Base-by-base conservation (phyloP, 2,888 invertebrate species). In the Drosophila neutralis region DNA sequence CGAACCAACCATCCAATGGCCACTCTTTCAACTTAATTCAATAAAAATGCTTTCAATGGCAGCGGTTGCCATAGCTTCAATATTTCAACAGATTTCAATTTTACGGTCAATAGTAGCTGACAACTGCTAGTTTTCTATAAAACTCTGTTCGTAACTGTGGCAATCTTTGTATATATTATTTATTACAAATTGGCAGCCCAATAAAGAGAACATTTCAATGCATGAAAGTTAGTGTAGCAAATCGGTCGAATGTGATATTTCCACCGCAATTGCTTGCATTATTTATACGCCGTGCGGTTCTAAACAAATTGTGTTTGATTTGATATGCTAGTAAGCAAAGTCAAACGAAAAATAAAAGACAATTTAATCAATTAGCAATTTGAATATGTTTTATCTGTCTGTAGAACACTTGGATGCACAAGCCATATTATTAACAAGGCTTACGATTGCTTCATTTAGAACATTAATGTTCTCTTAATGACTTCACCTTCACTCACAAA, bases 201-300 rank as follows among this genome's bases (percentile, higher is more conserved):
- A 40, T 56, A 42, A 49, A 18, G 15, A 11, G 8, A 35, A 21
- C 29, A 33, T 15, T 13, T 33, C 10, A 40, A 24, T 49, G 21
- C 45, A 61, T 61, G 24, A 59, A 57, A 68, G 40, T 68, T n/a
- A 35, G 29, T 59, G 11, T 31, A 57, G 42, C 60, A 36, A 64
- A 71, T 36, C 40, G 48, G 69, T 62, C 59, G 76, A 69, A 71
- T 78, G 67, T 69, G 53, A 75, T 53, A 68, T 61, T 64, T 53
- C 35, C 27, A 48, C 51, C 48, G 31, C 63, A 86, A 70, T 61
- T 68, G 61, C 29, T 36, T 40, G 40, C 45, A 62, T 33, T 49
- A 58, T 49, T 61, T 61, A 76, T 57, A 35, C 4, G 53, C 15
- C n/a, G 2, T 29, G 24, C 49, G 52, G 29, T 15, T 13, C 29